phyloP scores from a whole-genome alignment of 2,797 vertebrate species.

The Lophius americanus region DNA sequence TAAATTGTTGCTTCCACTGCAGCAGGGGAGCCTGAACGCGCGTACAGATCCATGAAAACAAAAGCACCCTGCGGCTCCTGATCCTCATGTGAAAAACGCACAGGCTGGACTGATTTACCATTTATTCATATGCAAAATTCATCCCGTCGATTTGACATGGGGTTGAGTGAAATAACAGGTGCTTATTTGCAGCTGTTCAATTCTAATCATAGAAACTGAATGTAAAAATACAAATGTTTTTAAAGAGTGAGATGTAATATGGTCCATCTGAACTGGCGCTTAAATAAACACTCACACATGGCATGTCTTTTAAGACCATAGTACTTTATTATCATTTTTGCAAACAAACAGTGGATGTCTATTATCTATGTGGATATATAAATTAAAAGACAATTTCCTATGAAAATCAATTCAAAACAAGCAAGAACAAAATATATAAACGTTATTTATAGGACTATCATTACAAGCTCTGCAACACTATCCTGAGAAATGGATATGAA shows the following conservation, averaged over 20 bases:
- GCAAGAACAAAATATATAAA: conserved; percentile 64
- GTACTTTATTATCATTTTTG: conserved; percentile 64
- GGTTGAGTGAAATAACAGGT: conserved; percentile 51
- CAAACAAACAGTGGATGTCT: conserved; percentile 18
- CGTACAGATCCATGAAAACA: conserved; percentile 27
- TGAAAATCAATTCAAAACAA: conserved; percentile 41
- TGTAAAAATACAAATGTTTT: conserved; percentile 45
- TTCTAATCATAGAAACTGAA: conserved; percentile 10
- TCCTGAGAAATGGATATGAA: conserved; percentile 33
- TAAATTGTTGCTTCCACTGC: conserved; percentile 69
- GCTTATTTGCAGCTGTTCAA: conserved; percentile 4
- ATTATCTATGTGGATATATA: background rate
- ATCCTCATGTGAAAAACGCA: background rate
- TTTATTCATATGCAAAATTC: background rate
- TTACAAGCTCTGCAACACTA: conserved; percentile 47
- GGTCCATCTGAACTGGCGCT: background rate
- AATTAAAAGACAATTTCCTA: conserved; percentile 7
- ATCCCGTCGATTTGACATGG: background rate
- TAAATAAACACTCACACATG: conserved; percentile 9
- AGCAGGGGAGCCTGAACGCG: conserved; percentile 18
- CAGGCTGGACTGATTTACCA: background rate
- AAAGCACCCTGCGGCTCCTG: conserved; percentile 30
- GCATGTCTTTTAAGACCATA: conserved; percentile 28
- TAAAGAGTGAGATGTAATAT: background rate
- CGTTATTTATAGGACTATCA: conserved; percentile 67